Conservation (phyloP, 2,888 invertebrate species). For the Drosophila pseudotakahashii region DNA sequence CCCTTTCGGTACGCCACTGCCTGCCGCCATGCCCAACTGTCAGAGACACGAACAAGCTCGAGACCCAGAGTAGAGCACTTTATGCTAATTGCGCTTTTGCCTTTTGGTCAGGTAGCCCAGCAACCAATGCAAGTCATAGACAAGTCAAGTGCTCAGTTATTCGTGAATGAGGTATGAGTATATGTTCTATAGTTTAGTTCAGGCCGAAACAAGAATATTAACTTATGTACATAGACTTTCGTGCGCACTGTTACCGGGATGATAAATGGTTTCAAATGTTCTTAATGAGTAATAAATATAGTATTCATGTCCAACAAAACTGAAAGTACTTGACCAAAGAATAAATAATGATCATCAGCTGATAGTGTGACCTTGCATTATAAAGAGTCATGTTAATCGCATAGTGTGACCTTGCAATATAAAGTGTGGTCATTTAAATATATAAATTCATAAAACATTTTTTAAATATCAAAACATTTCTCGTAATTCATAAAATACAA, state of each 20-base stretch:
- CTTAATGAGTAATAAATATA: not conserved
- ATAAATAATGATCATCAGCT: too few relatives aligned
- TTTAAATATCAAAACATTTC: too few relatives aligned
- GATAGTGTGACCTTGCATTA: not conserved
- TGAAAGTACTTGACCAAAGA: too few relatives aligned
- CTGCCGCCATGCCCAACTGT: slow-evolving; percentile 14
- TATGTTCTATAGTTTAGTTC: not conserved
- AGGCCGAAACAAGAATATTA: not conserved
- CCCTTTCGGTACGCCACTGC: slow-evolving; percentile 5
- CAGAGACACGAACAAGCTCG: slow-evolving; percentile 16
- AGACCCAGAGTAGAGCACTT: slow-evolving; percentile 51
- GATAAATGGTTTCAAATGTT: not conserved
- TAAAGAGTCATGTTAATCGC: not conserved
- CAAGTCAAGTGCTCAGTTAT: slow-evolving; percentile 39
- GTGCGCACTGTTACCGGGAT: not conserved
- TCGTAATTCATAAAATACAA: not conserved
- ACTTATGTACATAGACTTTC: not conserved
- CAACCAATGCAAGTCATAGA: slow-evolving; percentile 56
- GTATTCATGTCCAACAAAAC: too few relatives aligned
- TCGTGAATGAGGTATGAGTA: not conserved
- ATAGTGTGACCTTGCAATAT: not conserved
- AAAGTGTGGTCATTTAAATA: not conserved
- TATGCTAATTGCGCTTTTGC: slow-evolving; percentile 77
- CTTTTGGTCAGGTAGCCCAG: slow-evolving; percentile 63
- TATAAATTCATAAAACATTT: too few relatives aligned